Percentiles rank a stretch among this genome's conserved stretches.
Evolutionary conservation across 2,888 invertebrate genomes (phyloP).

Genomic region (Pollenia amentaria): DNA sequence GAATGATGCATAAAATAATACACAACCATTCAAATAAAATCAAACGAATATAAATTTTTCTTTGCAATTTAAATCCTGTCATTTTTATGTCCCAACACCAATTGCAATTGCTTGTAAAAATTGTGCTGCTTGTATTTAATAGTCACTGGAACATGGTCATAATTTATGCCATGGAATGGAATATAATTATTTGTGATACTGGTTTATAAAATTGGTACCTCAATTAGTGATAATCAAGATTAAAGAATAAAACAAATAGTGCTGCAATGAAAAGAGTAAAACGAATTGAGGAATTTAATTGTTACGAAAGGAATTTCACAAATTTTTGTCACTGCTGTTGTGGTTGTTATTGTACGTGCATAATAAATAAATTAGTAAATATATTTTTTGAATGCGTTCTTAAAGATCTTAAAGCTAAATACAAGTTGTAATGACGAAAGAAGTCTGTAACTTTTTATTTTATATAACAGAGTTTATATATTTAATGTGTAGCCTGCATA

Average conservation of each 20-base stretch:
- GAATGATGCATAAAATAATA: conserved; percentile 33
- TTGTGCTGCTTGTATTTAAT: conserved; percentile 34
- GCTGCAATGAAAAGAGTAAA: background rate
- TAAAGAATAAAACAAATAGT: conserved; percentile 12
- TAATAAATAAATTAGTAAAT: too few relatives aligned
- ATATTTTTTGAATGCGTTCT: too few relatives aligned
- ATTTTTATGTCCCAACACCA: conserved; percentile 54
- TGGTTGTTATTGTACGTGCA: background rate
- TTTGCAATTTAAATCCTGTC: conserved; percentile 60
- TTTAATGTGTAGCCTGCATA: too few relatives aligned
- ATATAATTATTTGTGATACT: conserved; percentile 40
- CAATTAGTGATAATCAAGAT: conserved; percentile 57
- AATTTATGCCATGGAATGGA: conserved; percentile 25
- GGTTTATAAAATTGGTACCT: conserved; percentile 24
- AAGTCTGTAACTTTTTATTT: too few relatives aligned
- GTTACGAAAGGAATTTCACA: conserved; percentile 5
- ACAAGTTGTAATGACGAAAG: too few relatives aligned
- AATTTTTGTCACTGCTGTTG: conserved; percentile 8
- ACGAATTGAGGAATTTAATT: conserved; percentile 18
- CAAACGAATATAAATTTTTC: conserved; percentile 49
- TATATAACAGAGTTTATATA: too few relatives aligned
- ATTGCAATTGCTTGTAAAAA: conserved; percentile 39
- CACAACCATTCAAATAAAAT: conserved; percentile 25
- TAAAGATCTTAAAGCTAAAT: too few relatives aligned
- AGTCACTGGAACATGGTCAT: conserved; percentile 8